Percentiles rank a stretch among this genome's conserved stretches.
These are phyloP conservation scores for Drosophila rubida DNA, from an alignment of 2,888 invertebrate species.

Conservation along the genomic window DNA sequence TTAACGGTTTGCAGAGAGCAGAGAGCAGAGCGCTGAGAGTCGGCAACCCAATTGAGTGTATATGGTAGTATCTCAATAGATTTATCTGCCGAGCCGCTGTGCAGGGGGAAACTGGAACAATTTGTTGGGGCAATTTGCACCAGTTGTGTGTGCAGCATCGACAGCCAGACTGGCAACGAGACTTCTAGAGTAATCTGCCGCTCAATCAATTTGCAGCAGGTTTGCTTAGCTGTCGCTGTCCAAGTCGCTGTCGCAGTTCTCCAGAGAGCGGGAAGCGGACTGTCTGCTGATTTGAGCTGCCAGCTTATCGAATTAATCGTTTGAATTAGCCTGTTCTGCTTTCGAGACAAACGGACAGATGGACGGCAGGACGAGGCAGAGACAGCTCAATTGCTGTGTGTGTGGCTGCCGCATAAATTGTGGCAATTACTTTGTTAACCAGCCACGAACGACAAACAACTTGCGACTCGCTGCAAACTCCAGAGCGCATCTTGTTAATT, in stretches of 20 bases:
- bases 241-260: not conserved
- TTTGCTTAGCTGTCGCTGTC: constrained; percentile 59
- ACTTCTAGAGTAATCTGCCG: constrained; percentile 66
- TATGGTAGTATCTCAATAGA: constrained; percentile 53
- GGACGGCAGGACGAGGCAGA: not conserved
- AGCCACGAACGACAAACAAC: constrained; percentile 49
- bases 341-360: constrained; percentile 5
- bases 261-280: not conserved
- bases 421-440: constrained; percentile 73
- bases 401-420: constrained; percentile 55
- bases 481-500: constrained; percentile 68
- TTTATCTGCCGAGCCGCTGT: constrained; percentile 43
- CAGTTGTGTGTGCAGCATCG: constrained; percentile 27
- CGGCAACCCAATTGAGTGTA: constrained; percentile 15
- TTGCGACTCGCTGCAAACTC: constrained; percentile 24
- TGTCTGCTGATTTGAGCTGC: constrained; percentile 64
- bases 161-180: constrained; percentile 24
- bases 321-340: constrained; percentile 59
- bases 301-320: constrained; percentile 79
- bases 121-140: constrained; percentile 70
- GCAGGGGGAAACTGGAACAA: constrained; percentile 58
- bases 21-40: not conserved
- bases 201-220: constrained; percentile 75
- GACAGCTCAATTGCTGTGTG: constrained; percentile 67
- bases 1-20: constrained; percentile 39